These are phyloP conservation scores for Drosophila algonquin DNA, from an alignment of 2,888 invertebrate species.

Conservation along the genomic window DNA sequence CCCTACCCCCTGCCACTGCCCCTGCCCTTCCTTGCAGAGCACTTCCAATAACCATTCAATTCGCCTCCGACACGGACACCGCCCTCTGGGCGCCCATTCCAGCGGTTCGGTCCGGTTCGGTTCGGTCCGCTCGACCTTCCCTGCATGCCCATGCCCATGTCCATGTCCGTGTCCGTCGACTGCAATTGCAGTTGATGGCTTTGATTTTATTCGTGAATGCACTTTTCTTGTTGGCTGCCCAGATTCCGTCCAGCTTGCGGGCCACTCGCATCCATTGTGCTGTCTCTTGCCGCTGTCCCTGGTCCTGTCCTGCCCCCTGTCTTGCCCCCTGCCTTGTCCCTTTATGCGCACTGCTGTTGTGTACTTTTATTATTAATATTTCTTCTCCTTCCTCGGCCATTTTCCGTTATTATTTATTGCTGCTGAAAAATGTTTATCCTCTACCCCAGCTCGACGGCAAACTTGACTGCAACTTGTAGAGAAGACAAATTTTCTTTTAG, in stretches of 20 bases:
- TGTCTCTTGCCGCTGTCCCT: constrained; percentile 9
- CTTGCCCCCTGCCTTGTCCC: constrained; percentile 39
- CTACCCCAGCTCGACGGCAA: constrained; percentile 72
- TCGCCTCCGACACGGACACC: constrained; percentile 33
- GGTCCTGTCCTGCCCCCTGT: not conserved
- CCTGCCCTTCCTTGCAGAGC: constrained; percentile 20
- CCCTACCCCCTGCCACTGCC: not conserved
- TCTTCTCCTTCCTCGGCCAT: constrained; percentile 33
- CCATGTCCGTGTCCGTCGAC: constrained; percentile 19
- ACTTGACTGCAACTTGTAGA: constrained; percentile 74
- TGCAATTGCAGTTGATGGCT: constrained; percentile 79
- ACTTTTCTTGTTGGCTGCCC: constrained; percentile 74
- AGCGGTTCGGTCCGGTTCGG: not conserved
- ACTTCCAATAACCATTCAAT: constrained; percentile 80
- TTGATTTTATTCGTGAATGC: constrained; percentile 80
- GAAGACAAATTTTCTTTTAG: constrained; percentile 73
- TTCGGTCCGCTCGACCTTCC: constrained; percentile 1
- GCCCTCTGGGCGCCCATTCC: not conserved
- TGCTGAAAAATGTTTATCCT: constrained; percentile 75
- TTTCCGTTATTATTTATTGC: constrained; percentile 76
- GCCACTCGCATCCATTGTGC: constrained; percentile 65
- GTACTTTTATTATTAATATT: constrained; percentile 79
- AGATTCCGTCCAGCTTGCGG: constrained; percentile 41
- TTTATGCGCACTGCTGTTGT: constrained; percentile 68
- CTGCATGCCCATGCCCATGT: constrained; percentile 4